phyloP scores from a whole-genome alignment of 2,113 vertebrate species.

The Climacteris rufus region DNA sequence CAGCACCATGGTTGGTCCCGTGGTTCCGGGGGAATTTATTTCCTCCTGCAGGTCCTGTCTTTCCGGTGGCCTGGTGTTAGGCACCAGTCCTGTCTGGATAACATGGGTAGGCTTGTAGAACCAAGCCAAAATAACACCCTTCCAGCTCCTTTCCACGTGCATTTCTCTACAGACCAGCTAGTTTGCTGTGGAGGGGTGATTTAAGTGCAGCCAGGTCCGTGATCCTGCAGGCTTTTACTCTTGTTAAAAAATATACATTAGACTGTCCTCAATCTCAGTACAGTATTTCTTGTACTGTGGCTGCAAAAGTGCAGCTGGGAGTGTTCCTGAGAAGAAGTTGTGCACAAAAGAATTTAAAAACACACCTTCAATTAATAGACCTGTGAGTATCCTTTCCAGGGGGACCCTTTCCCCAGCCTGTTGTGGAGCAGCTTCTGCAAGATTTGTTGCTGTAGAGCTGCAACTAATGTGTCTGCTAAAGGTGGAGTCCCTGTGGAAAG shows the following conservation, averaged over 20 bases:
- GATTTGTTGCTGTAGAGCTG: not conserved
- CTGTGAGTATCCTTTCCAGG: not conserved
- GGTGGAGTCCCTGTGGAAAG: not conserved
- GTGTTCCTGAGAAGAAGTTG: not conserved
- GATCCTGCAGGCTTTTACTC: not conserved
- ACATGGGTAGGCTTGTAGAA: not conserved
- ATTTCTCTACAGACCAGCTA: not conserved
- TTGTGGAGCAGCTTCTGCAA: not conserved
- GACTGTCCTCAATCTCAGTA: not conserved
- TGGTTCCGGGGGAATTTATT: slow-evolving; percentile 65
- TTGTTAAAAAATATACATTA: not conserved
- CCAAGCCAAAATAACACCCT: not conserved
- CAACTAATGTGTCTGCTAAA: not conserved
- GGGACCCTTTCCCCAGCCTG: accelerated
- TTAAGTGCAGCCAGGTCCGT: not conserved
- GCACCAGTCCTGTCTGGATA: not conserved
- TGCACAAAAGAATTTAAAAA: not conserved
- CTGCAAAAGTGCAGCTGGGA: not conserved
- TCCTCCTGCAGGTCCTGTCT: slow-evolving; percentile 60
- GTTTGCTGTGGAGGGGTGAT: not conserved
- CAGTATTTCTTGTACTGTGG: not conserved
- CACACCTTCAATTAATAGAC: not conserved
- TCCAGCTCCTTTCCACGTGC: not conserved
- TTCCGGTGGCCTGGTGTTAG: slow-evolving; percentile 35
- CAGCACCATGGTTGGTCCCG: slow-evolving; percentile 32